phyloP scores from a whole-genome alignment of 2,797 vertebrate species.

The Perodicticus potto region DNA sequence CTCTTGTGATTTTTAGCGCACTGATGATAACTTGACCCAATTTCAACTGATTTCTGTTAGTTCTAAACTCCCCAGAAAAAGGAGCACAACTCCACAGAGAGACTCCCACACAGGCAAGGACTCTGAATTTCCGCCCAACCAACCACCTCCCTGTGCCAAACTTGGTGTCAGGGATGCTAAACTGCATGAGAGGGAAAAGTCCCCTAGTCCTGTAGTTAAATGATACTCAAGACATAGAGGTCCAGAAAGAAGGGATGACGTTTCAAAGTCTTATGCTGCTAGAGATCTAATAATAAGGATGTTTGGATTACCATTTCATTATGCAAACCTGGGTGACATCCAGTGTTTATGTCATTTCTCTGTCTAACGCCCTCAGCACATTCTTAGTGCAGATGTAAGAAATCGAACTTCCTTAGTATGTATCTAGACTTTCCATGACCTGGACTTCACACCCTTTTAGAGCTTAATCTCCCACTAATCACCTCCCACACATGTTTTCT shows the following conservation, averaged over 20 bases:
- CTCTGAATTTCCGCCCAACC: not conserved
- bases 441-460: not conserved
- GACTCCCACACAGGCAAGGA: not conserved
- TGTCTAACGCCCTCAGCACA: not conserved
- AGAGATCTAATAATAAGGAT: not conserved
- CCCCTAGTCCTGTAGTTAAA: not conserved
- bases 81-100: not conserved
- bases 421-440: not conserved
- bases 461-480: not conserved
- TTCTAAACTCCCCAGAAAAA: slow-evolving; percentile 9
- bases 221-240: not conserved
- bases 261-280: not conserved
- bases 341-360: not conserved
- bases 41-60: slow-evolving; percentile 63
- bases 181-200: not conserved
- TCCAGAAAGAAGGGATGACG: not conserved
- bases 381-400: not conserved
- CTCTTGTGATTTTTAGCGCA: slow-evolving; percentile 66
- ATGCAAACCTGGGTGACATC: not conserved
- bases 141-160: not conserved
- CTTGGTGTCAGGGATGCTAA: not conserved
- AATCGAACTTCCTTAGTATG: not conserved
- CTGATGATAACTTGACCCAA: slow-evolving; percentile 60
- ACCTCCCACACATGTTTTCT: not conserved
- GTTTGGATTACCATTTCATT: not conserved